Evolutionary conservation across 2,113 vertebrate genomes (phyloP).

Genomic region (Sapayoa aenigma): DNA sequence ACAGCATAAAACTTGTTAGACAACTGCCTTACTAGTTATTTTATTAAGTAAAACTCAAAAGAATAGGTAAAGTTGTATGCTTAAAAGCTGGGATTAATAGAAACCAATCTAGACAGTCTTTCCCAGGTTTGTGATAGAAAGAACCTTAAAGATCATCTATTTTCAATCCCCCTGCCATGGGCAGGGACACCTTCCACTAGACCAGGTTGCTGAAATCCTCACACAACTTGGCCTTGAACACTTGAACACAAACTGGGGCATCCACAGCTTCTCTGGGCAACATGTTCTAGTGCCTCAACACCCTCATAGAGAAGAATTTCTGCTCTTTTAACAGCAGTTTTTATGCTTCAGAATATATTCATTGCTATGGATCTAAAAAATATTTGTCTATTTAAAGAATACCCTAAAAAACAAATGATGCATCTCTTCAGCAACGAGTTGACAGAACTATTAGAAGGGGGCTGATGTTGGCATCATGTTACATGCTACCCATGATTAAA

Average conservation of each 20-base stretch:
- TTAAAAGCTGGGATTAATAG: not conserved
- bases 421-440: not conserved
- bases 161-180: not conserved
- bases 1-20: not conserved
- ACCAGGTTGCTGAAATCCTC: not conserved
- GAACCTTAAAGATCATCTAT: not conserved
- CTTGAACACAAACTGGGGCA: not conserved
- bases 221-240: not conserved
- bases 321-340: not conserved
- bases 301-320: not conserved
- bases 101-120: not conserved
- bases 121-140: not conserved
- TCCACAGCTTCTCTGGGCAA: not conserved
- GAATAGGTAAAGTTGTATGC: not conserved
- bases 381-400: not conserved
- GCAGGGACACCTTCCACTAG: not conserved
- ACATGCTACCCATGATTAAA: not conserved
- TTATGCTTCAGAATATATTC: not conserved
- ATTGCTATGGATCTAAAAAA: not conserved
- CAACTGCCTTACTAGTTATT: not conserved
- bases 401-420: not conserved
- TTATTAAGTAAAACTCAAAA: not conserved
- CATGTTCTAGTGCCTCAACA: not conserved
- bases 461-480: not conserved
- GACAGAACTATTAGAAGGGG: not conserved